These are phyloP conservation scores for Caradrina kadenii DNA, from an alignment of 2,888 invertebrate genomes.

Conservation along the genomic window DNA sequence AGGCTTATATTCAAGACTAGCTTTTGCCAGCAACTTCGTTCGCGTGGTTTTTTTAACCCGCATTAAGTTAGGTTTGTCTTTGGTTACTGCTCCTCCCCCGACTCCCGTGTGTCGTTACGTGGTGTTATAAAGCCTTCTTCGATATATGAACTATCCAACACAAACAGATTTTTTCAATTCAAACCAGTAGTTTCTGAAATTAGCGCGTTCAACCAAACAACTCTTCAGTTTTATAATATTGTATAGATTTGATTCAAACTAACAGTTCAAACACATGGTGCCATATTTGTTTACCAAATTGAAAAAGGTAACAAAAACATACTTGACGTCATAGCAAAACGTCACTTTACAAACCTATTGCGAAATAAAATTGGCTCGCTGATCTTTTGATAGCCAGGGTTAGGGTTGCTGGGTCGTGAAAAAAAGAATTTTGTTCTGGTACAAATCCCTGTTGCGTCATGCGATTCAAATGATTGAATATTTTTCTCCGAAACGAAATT, in stretches of 20 bases:
- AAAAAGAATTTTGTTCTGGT: slow-evolving; percentile 10
- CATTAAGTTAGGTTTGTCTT: too few relatives aligned
- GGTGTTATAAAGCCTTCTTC: too few relatives aligned
- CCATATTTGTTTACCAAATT: background rate
- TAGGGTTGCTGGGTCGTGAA: background rate
- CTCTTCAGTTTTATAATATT: too few relatives aligned
- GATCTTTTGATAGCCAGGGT: slow-evolving; percentile 23
- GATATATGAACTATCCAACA: too few relatives aligned
- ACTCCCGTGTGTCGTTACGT: too few relatives aligned
- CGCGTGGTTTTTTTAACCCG: too few relatives aligned
- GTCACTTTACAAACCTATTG: slow-evolving; percentile 11
- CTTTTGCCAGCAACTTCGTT: too few relatives aligned
- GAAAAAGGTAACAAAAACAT: background rate
- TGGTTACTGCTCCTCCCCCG: too few relatives aligned
- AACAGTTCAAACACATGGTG: background rate
- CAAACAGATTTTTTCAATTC: too few relatives aligned
- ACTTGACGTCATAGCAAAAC: background rate
- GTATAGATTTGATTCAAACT: background rate
- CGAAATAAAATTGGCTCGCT: slow-evolving; percentile 2
- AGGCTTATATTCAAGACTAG: background rate
- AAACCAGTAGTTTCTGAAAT: too few relatives aligned
- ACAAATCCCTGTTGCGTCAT: slow-evolving; percentile 29
- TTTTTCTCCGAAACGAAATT: slow-evolving; percentile 16
- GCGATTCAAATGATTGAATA: slow-evolving; percentile 29
- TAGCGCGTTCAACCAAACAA: too few relatives aligned